These are phyloP conservation scores for Drosophila suboccidentalis DNA, from an alignment of 2,888 invertebrate species.

Conservation along the genomic window DNA sequence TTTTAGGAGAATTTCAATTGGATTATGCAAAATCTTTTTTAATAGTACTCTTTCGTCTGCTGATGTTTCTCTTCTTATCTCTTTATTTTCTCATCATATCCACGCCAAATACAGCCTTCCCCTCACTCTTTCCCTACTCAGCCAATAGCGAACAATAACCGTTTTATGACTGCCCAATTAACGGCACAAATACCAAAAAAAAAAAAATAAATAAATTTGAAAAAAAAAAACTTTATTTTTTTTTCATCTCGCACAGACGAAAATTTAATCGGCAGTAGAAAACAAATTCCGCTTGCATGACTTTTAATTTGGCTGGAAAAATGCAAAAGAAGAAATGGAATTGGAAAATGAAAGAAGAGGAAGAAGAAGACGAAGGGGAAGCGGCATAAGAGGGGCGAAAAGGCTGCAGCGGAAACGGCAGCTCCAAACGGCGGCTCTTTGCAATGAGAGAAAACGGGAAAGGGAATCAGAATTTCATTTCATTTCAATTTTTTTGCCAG, in stretches of 20 bases:
- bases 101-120: conserved; percentile 6
- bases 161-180: conserved; percentile 50
- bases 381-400: conserved; percentile 10
- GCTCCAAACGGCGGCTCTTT: conserved; percentile 24
- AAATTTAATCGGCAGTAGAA: conserved; percentile 58
- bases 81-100: conserved; percentile 22
- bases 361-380: neutral
- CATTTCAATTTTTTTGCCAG: conserved; percentile 61
- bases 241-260: conserved; percentile 36
- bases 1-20: neutral
- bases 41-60: neutral
- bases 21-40: neutral
- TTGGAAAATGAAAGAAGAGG: conserved; percentile 19
- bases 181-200: conserved; percentile 25
- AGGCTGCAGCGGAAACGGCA: conserved; percentile 59
- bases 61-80: neutral
- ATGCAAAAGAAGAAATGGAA: conserved; percentile 35
- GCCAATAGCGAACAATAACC: neutral
- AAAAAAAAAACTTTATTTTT: conserved; percentile 11
- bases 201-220: neutral
- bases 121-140: too few relatives aligned
- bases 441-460: conserved; percentile 12
- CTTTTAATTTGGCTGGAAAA: conserved; percentile 73
- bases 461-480: conserved; percentile 15
- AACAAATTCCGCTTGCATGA: conserved; percentile 65